Evolutionary conservation across 2,113 vertebrate genomes (phyloP).

Genomic region (Sakesphorus luctuosus): DNA sequence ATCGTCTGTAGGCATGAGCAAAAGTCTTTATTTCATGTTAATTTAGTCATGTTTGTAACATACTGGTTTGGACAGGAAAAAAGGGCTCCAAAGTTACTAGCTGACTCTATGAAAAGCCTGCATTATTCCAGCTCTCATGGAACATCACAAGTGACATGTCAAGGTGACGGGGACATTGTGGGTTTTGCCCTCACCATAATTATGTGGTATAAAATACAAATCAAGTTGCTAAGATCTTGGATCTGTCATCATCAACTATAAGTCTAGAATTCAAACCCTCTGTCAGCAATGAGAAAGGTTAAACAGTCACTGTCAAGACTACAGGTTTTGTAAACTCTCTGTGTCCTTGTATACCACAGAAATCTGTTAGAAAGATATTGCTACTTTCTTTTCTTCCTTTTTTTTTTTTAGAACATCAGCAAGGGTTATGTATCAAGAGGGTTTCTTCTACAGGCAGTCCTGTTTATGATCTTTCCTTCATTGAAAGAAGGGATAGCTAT

Average conservation of each 20-base stretch:
- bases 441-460: background rate
- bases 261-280: background rate
- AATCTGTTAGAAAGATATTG: background rate
- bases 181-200: background rate
- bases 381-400: background rate
- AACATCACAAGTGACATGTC: background rate
- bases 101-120: background rate
- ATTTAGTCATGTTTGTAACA: background rate
- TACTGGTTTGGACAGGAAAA: background rate
- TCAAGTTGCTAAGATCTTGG: background rate
- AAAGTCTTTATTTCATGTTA: background rate
- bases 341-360: background rate
- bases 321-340: background rate
- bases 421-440: background rate
- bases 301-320: background rate
- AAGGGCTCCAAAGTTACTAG: background rate
- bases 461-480: background rate
- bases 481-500: background rate
- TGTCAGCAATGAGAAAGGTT: background rate
- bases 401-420: background rate
- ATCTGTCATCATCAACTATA: background rate
- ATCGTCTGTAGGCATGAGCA: background rate
- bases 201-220: background rate
- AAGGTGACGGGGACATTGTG: background rate
- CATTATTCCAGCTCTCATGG: background rate